Evolutionary conservation across 2,113 vertebrate species (phyloP), one percentile per base, ranked within the genome.

Genomic region (Erythrolamprus reginae): DNA sequence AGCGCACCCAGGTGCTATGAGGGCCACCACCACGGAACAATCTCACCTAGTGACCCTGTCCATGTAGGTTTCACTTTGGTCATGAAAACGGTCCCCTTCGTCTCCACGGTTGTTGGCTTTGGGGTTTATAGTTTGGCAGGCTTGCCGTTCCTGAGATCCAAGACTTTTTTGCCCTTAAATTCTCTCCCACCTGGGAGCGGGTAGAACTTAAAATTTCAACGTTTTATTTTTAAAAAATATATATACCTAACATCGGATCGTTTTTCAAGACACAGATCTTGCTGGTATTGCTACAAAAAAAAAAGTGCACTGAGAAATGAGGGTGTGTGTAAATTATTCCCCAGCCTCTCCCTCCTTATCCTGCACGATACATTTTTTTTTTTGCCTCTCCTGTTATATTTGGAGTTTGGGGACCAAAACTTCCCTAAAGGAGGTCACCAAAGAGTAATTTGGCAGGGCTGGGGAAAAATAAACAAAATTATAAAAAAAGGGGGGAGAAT

Each of bases 281-380:
- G 10, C 95, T 89, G 38, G 88, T 93, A 92, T 89, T 92, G 92
- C 94, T 94, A 51, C 88, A 85, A 58, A 88, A 77, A 88, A 77
- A 38, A 88, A 95, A 96, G 94, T 94, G 95, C 95, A 94, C 93
- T 52, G 21, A 61, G 89, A 93, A 89, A 89, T 52, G 93, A 90
- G 70, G 50, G 21, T 33, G 28, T 28, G 85, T 93, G 95, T 93
- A 92, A 93, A 77, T 77, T 90, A 77, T 77, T 42, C 0, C 87
- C 26, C 19, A 10, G n/a, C 58, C 84, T 52, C 92, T n/a, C 2
- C 42, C 56, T 52, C 48, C 53, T n/a, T n/a, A 45, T 5, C 70
- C 50, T 12, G 55, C 42, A 88, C 42, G 17, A 28, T 2, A 0
- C 61, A 1, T 28, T 38, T 42, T 21, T 38, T 21, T 38, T 52